These are phyloP conservation scores for Leontocebus nigricollis DNA, from an alignment of 2,797 vertebrate species.

Conservation along the genomic window DNA sequence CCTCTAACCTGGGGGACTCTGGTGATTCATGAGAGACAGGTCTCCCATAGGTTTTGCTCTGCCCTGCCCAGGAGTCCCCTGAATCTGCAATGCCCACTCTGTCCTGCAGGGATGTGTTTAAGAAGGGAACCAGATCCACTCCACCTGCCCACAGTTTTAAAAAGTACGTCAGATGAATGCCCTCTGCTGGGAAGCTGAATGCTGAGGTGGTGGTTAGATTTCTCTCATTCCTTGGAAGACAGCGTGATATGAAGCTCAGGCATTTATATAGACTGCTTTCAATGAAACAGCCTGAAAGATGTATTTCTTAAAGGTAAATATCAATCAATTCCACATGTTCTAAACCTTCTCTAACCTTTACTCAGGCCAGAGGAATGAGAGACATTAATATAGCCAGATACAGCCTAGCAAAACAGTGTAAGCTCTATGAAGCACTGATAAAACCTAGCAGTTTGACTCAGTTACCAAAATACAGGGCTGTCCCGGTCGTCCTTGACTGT, in stretches of 20 bases:
- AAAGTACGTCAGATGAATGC: not conserved
- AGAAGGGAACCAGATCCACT: not conserved
- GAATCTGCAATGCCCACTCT: not conserved
- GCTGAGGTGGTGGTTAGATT: too few relatives aligned
- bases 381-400: not conserved
- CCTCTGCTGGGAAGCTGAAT: not conserved
- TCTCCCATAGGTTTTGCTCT: not conserved
- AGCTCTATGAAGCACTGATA: not conserved
- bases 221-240: not conserved
- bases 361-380: not conserved
- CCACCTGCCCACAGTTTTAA: not conserved
- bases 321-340: not conserved
- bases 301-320: conserved; percentile 1
- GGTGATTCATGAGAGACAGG: not conserved
- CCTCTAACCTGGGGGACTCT: not conserved
- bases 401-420: not conserved
- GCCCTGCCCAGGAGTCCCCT: not conserved
- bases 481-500: conserved; percentile 95
- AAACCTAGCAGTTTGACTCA: not conserved
- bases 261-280: not conserved
- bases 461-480: conserved; percentile 97
- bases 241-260: not conserved
- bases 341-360: not conserved
- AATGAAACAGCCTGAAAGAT: not conserved
- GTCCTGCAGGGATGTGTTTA: not conserved